Evolutionary conservation across 2,888 invertebrate species (phyloP), one percentile per base, ranked within the genome.

Genomic region (Tiliacea citrago): DNA sequence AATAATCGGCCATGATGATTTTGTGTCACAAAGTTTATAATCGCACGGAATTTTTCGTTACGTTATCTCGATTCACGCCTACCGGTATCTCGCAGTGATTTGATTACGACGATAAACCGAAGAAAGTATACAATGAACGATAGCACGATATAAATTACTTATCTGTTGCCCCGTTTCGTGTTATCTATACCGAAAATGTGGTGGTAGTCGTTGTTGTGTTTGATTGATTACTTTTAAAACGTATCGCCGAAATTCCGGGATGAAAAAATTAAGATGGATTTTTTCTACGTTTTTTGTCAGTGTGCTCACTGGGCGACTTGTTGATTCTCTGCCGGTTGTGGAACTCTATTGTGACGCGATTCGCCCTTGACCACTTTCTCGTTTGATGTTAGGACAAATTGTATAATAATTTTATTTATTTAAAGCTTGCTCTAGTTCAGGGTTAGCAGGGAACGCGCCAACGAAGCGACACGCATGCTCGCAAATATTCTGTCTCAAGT

Each of bases 101-200:
- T 94, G 89, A 92, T 90, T 88, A 86, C 79, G 92, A 93, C 79
- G 94, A 94, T 94, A 94, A 91, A 76, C 83, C 78, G 88, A 88
- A 90, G 92, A 93, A 93, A 93, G 93, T 92, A 93, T 89, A 93
- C 92, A 94, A 91, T 88, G 92, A 53, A 92, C 93, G 94, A 94
- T 94, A 94, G 66, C 65, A 63, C 87, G 91, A 89, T 90, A 83
- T 81, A 90, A 90, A 91, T 90, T 88, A 89, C 85, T 93, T 94
- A 94, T 94, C 94, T 90, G 78, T 89, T 89, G 90, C 82, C 91
- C 91, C 90, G 91, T 88, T 92, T 92, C 29, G 77, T 80, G 89
- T 93, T 94, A 95, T 95, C 94, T 90, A 70, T 73, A 87, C 90
- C 91, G 81, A 93, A 91, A 93, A 92, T 90, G 88, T 86, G 90